Percentiles rank a stretch among this genome's conserved stretches.
These are phyloP conservation scores for Polylopha cassiicola DNA, from an alignment of 2,888 invertebrate species.

Conservation along the genomic window DNA sequence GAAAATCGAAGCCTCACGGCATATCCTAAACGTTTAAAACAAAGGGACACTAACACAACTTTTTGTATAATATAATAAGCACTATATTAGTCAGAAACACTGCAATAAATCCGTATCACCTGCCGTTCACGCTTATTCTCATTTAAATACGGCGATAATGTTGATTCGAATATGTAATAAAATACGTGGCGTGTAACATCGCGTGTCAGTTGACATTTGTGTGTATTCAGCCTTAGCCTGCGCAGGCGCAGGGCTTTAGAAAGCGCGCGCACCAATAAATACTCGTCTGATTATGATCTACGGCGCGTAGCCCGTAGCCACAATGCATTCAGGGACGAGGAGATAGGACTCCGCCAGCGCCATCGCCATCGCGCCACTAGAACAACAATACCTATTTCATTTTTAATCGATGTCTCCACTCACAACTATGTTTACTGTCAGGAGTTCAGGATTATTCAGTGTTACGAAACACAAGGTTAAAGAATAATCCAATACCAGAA, in stretches of 20 bases:
- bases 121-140: conserved; percentile 40
- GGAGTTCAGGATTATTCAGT: no score
- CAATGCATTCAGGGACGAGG: conserved; percentile 38
- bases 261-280: conserved; percentile 71
- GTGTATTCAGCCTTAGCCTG: conserved; percentile 44
- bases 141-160: conserved; percentile 34
- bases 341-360: conserved; percentile 19
- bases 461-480: no score
- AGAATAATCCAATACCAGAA: no score
- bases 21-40: no score
- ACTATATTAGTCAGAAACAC: conserved; percentile 25
- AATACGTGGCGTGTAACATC: conserved; percentile 40
- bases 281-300: conserved; percentile 75
- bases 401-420: neutral
- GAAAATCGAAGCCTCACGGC: no score
- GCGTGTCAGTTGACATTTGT: conserved; percentile 60
- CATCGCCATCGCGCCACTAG: conserved; percentile 17
- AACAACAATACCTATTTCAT: neutral
- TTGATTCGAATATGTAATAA: conserved; percentile 43
- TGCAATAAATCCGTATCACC: conserved; percentile 44
- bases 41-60: no score
- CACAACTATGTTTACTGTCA: no score
- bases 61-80: conserved; percentile 4
- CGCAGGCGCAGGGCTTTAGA: conserved; percentile 49
- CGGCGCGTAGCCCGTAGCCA: conserved; percentile 73